A percentile compares a stretch with the other conserved stretches of the same genome.
These are phyloP conservation scores for Dipodomys ordii DNA, from an alignment of 2,113 vertebrate species.

Conservation along the genomic window DNA sequence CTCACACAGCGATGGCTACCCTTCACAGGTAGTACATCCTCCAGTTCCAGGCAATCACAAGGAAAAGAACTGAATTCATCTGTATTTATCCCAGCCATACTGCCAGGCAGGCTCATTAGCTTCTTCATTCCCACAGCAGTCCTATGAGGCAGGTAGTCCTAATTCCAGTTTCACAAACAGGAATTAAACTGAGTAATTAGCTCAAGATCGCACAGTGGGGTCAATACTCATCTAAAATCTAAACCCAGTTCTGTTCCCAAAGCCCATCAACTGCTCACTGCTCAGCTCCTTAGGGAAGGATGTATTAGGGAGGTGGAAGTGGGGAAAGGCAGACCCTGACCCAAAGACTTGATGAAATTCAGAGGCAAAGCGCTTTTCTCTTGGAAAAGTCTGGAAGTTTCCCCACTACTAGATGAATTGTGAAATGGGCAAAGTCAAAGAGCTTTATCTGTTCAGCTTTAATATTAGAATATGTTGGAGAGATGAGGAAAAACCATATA, in stretches of 20 bases:
- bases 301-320: not conserved
- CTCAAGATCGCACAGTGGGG: not conserved
- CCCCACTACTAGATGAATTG: not conserved
- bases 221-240: conserved; percentile 13
- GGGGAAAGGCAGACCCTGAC: not conserved
- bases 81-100: not conserved
- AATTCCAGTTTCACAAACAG: not conserved
- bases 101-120: rapidly evolving
- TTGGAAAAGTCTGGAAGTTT: not conserved
- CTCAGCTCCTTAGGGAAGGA: not conserved
- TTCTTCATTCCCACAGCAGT: not conserved
- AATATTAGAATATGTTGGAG: not conserved
- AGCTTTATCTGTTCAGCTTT: not conserved
- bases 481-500: too few relatives aligned
- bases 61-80: conserved; percentile 21
- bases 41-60: not conserved
- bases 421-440: not conserved
- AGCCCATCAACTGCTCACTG: not conserved
- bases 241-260: not conserved
- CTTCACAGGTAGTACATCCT: conserved; percentile 34
- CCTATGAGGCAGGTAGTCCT: not conserved
- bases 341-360: not conserved
- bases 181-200: not conserved
- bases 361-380: not conserved
- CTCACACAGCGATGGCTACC: not conserved